Evolutionary conservation across 2,797 vertebrate species (phyloP).

Genomic region (Buphagus erythrorhynchus): DNA sequence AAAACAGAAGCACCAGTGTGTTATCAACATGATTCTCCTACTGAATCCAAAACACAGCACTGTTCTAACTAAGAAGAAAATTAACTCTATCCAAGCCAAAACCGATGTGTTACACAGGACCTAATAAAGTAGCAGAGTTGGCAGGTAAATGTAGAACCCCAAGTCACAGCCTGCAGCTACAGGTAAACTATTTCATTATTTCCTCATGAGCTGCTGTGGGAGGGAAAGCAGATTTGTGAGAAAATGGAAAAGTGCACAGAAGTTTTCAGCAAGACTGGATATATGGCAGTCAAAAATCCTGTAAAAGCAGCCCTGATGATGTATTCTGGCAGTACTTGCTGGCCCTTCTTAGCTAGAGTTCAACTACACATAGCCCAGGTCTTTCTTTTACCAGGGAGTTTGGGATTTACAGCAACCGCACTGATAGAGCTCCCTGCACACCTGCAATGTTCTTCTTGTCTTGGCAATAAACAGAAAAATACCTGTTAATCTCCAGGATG

Average conservation of each 20-base stretch:
- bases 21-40: neutral
- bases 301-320: neutral
- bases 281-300: neutral
- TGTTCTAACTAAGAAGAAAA: neutral
- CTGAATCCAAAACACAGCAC: neutral
- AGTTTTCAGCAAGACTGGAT: neutral
- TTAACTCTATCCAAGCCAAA: neutral
- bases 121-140: neutral
- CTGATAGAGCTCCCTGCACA: rapidly evolving
- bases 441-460: neutral
- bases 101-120: neutral
- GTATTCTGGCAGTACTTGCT: neutral
- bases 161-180: rapidly evolving
- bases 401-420: neutral
- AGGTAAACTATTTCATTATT: neutral
- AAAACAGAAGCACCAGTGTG: neutral
- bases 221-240: neutral
- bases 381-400: neutral
- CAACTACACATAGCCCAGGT: neutral
- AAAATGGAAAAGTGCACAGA: neutral
- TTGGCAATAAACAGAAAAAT: neutral
- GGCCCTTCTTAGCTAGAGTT: neutral
- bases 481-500: neutral
- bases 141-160: neutral
- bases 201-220: neutral